These are phyloP conservation scores for Crypturellus undulatus DNA, from an alignment of 2,113 vertebrate genomes.

Conservation along the genomic window DNA sequence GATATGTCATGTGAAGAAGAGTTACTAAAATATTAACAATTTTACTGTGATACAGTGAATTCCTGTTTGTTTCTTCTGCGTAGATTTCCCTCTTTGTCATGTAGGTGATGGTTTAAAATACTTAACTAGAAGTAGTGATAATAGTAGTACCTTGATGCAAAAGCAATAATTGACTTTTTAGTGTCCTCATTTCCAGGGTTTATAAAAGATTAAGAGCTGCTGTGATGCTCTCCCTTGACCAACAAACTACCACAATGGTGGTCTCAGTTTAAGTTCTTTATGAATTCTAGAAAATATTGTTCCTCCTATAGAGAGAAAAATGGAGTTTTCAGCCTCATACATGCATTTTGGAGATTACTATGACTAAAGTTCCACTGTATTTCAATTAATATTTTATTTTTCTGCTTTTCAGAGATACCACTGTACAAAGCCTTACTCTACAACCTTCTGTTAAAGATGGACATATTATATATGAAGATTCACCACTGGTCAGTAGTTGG, in stretches of 20 bases:
- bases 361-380: not conserved
- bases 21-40: not conserved
- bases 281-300: not conserved
- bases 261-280: not conserved
- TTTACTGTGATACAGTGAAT: not conserved
- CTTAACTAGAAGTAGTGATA: not conserved
- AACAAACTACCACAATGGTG: not conserved
- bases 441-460: slow-evolving; percentile 95
- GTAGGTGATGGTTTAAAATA: not conserved
- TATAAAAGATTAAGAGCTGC: not conserved
- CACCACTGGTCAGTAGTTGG: slow-evolving; percentile 87
- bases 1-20: not conserved
- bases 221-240: not conserved
- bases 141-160: not conserved
- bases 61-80: not conserved
- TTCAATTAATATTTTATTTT: not conserved
- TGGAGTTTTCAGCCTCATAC: not conserved
- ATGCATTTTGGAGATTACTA: not conserved
- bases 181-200: not conserved
- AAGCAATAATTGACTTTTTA: not conserved
- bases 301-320: not conserved
- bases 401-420: slow-evolving; percentile 88
- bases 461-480: slow-evolving; percentile 94
- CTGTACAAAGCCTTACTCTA: slow-evolving; percentile 94
- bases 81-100: not conserved